Base-by-base conservation (phyloP, 2,797 vertebrate species). In the Pteronotus mesoamericanus region DNA sequence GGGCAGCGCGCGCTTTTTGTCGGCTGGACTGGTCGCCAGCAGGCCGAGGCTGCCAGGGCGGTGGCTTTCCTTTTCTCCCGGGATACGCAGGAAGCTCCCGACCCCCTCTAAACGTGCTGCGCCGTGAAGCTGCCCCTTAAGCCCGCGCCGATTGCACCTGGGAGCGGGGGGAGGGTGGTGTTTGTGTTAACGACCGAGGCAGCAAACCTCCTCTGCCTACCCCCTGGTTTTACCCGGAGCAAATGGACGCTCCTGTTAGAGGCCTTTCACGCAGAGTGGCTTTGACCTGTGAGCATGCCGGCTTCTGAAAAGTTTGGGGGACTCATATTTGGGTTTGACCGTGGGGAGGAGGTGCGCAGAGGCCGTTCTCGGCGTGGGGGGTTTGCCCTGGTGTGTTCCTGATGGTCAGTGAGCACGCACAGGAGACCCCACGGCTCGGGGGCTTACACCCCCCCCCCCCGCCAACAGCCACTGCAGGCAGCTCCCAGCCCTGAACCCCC, bases 1-100 rank as follows among this genome's bases (percentile, higher is more conserved):
- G 85, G 96, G 89, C 97, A 32, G 97, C 96, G 79, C 96, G 97
- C 89, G 91, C 94, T 95, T 97, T 95, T 18, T 68, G 96, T 10
- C 78, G 66, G 72, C 96, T 82, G 64, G 86, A 86, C 96, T 32
- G 97, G 95, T 95, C 96, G 57, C 89, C 26, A 0, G 51, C 89
- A 94, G 92, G 86, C 94, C 16, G 1, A 26, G 93, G 79, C 89
- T 19, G 34, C 46, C 82, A 3, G 93, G 94, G 95, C 78, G 51
- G 69, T 37, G 96, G 77, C 91, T 71, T 29, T 24, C 32, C 91
- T 48, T 86, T 39, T 21, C 87, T 77, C 94, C 37, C 10, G 19
- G 1, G 93, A 66, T 55, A 53, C 15, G 0, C 68, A 0, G 93
- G 59, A 4, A 86, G 89, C 95, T 29, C 37, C 15, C n/a, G 94